Conservation (phyloP, 2,888 invertebrate genomes). For the Amblyteles armatorius region DNA sequence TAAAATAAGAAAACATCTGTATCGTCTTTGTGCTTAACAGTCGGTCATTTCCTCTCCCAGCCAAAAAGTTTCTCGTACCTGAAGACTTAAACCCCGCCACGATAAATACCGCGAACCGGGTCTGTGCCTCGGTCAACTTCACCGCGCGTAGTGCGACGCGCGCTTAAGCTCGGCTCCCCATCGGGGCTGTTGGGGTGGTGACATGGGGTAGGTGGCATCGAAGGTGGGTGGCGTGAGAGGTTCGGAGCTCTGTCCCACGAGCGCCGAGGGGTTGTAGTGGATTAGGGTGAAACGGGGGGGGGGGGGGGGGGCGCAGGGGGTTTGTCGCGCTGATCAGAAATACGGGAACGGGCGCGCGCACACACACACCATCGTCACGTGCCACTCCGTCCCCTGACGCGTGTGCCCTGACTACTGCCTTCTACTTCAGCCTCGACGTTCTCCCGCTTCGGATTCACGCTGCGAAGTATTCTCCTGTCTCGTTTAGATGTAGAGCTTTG, state of each 20-base stretch:
- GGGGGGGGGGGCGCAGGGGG: neutral
- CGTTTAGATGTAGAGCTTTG: neutral
- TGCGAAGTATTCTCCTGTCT: conserved; percentile 1
- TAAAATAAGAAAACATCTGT: neutral
- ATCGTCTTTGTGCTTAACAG: no score
- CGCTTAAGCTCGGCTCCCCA: neutral
- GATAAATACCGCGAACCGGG: neutral
- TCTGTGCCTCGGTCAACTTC: neutral
- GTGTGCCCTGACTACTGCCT: conserved; percentile 36
- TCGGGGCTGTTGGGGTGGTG: neutral
- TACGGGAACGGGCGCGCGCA: conserved; percentile 15
- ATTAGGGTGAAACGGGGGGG: neutral
- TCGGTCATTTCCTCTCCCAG: no score
- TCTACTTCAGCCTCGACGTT: conserved; percentile 14
- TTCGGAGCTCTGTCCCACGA: conserved; percentile 14
- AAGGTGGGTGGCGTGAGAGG: conserved; percentile 1
- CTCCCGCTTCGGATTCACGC: conserved; percentile 28
- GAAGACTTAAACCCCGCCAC: no score
- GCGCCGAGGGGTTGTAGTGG: neutral
- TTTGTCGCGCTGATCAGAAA: conserved; percentile 24
- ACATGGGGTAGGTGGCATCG: conserved; percentile 1
- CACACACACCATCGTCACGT: conserved; percentile 36
- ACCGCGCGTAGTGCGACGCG: neutral
- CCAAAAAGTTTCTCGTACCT: no score
- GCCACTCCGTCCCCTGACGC: conserved; percentile 49